Evolutionary conservation across 1,140 invertebrate species (phyloP).

Genomic region (Drosophila lini): DNA sequence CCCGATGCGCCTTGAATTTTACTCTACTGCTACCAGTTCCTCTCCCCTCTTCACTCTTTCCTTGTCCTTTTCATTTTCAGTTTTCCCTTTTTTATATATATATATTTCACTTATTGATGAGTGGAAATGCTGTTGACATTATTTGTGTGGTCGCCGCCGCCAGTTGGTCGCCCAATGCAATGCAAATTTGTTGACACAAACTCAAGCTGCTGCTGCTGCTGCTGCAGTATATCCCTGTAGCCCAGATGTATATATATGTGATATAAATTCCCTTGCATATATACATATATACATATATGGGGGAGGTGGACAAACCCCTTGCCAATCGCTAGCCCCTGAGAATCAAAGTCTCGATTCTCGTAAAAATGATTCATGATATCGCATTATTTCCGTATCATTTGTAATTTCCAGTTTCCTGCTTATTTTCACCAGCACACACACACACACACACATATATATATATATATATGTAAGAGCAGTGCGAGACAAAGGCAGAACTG

Average conservation of each 20-base stretch:
- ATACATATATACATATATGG: neutral
- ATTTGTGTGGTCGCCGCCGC: conserved; percentile 72
- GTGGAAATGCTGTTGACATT: conserved; percentile 77
- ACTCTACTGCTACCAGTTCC: neutral
- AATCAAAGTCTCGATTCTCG: conserved; percentile 80
- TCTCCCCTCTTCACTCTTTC: neutral
- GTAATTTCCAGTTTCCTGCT: conserved; percentile 82
- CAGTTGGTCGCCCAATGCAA: conserved; percentile 70
- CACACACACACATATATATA: too few species aligned
- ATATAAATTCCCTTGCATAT: neutral
- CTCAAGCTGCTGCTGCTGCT: conserved; percentile 15
- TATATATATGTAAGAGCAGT: neutral
- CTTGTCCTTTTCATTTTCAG: conserved; percentile 1
- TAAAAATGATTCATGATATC: conserved; percentile 83
- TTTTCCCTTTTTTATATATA: conserved; percentile 7
- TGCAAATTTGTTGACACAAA: conserved; percentile 74
- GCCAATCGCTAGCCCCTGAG: conserved; percentile 66
- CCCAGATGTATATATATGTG: conserved; percentile 3
- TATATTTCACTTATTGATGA: conserved; percentile 70
- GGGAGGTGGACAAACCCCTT: neutral
- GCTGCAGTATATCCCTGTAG: conserved; percentile 18
- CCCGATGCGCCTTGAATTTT: conserved; percentile 37
- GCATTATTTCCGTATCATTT: conserved; percentile 83
- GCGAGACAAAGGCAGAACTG: conserved; percentile 24
- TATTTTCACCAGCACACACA: conserved; percentile 65